These are phyloP conservation scores for Uromys caudimaculatus DNA, from an alignment of 2,797 vertebrate species.

Conservation along the genomic window DNA sequence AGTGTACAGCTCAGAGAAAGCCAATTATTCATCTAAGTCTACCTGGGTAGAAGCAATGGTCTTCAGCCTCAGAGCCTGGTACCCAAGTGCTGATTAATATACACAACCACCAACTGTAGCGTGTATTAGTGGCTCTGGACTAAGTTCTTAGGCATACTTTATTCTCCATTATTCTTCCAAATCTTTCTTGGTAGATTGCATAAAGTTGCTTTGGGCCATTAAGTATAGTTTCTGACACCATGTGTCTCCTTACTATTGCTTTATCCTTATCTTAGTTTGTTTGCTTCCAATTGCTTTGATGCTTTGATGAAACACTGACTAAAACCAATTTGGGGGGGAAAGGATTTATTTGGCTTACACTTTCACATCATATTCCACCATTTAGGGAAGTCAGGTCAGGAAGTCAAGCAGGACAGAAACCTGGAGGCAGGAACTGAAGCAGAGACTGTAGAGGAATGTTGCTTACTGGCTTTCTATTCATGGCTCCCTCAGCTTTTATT, in stretches of 20 bases:
- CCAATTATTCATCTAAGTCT: background rate
- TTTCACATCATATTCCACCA: background rate
- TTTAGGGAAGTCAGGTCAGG: background rate
- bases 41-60: background rate
- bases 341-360: background rate
- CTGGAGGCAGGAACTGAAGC: background rate
- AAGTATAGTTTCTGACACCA: background rate
- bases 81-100: background rate
- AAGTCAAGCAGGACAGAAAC: no score
- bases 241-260: background rate
- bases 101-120: background rate
- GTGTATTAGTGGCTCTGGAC: background rate
- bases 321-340: background rate
- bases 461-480: no score
- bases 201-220: background rate
- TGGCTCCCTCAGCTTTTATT: background rate
- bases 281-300: background rate
- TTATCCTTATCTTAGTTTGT: background rate
- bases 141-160: background rate
- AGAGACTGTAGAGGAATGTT: background rate
- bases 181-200: background rate
- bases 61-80: background rate
- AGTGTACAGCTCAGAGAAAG: background rate
- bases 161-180: background rate
- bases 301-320: background rate